phyloP scores from a whole-genome alignment of 1,140 invertebrate genomes.

The Drosophila subobscura region DNA sequence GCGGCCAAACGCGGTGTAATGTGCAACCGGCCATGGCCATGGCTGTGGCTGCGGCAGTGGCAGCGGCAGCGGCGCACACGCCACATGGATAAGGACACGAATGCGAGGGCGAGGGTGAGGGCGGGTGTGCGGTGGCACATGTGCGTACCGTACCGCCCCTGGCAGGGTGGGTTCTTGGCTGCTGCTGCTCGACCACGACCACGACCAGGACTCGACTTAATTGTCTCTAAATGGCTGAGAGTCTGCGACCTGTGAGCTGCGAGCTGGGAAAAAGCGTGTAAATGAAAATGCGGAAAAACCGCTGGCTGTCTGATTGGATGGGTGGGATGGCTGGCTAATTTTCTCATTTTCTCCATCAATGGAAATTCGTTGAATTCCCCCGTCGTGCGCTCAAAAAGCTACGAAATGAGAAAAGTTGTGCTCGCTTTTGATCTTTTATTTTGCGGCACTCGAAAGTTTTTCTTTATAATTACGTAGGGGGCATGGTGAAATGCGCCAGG shows the following conservation, averaged over 20 bases:
- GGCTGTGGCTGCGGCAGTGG: neutral
- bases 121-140: constrained; percentile 13
- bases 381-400: constrained; percentile 11
- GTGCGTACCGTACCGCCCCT: constrained; percentile 11
- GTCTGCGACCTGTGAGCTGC: constrained; percentile 6
- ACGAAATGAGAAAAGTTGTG: constrained; percentile 70
- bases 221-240: constrained; percentile 69
- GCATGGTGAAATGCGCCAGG: too few species aligned
- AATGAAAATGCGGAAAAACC: constrained; percentile 48
- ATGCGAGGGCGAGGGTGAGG: constrained; percentile 22
- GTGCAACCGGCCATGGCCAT: constrained; percentile 69
- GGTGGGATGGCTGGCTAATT: constrained; percentile 52
- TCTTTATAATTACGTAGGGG: neutral
- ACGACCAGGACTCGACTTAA: constrained; percentile 55
- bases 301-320: constrained; percentile 12
- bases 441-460: constrained; percentile 46
- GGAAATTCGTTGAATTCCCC: constrained; percentile 63
- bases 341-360: constrained; percentile 81
- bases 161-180: constrained; percentile 9
- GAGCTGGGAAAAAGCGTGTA: constrained; percentile 33
- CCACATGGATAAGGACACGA: neutral
- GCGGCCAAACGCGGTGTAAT: constrained; percentile 53
- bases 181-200: constrained; percentile 18
- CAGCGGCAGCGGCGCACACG: constrained; percentile 2
- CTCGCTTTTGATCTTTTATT: constrained; percentile 67